phyloP scores from a whole-genome alignment of 2,888 invertebrate genomes.

The Lamellibrachia columna region DNA sequence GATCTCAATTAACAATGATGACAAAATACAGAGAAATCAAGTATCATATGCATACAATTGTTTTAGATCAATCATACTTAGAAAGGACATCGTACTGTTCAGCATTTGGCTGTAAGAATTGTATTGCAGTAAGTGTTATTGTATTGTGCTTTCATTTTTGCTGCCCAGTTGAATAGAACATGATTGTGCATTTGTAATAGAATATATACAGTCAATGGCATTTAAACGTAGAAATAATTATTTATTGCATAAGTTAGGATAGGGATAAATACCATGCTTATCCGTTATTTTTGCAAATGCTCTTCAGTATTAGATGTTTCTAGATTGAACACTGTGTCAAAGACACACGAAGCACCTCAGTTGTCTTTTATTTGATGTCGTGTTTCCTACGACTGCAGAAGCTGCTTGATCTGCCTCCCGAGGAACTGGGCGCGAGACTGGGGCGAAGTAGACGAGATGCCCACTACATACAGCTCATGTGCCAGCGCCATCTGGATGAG shows the following conservation, averaged over 20 bases:
- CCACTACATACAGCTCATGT: conserved; percentile 52
- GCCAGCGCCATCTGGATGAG: conserved; percentile 57
- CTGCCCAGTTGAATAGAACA: not conserved
- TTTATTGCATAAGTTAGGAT: conserved; percentile 6
- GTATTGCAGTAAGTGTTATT: no score
- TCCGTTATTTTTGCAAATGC: not conserved
- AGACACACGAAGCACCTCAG: not conserved
- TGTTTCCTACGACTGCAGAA: conserved; percentile 41
- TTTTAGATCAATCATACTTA: no score
- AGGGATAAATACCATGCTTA: conserved; percentile 17
- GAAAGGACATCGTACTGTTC: no score
- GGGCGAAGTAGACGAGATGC: conserved; percentile 50
- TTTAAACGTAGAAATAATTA: not conserved
- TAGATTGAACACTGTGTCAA: no score
- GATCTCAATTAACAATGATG: no score
- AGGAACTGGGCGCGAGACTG: conserved; percentile 46
- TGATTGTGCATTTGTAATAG: conserved; percentile 7
- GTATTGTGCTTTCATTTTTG: no score
- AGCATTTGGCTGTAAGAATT: no score
- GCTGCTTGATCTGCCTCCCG: conserved; percentile 44
- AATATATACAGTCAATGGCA: not conserved
- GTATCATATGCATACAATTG: no score
- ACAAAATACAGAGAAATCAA: no score
- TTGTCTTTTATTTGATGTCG: not conserved
- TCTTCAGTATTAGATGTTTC: no score